Conservation (phyloP, 2,888 invertebrate genomes). For the Cheilosia impressa region DNA sequence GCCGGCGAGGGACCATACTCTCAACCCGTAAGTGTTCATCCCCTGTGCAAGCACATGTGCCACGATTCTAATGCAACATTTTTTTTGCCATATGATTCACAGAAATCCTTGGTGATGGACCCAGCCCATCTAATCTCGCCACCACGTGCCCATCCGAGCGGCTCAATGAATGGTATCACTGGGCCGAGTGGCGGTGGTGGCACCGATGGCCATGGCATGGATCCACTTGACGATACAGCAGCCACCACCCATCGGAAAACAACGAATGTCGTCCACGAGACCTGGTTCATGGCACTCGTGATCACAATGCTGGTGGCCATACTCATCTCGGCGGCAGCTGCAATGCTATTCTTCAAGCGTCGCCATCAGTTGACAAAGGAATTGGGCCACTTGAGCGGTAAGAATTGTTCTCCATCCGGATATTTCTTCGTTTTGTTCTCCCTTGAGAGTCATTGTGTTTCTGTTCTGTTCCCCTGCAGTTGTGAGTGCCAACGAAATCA, state of each 20-base stretch:
- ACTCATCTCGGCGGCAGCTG: conserved; percentile 81
- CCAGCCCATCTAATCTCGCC: conserved; percentile 83
- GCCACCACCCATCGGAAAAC: conserved; percentile 83
- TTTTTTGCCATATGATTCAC: conserved; percentile 50
- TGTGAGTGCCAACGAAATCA: conserved; percentile 84
- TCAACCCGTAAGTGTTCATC: conserved; percentile 86
- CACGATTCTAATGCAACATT: too few species aligned
- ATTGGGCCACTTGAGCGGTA: conserved; percentile 87
- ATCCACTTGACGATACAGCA: conserved; percentile 81
- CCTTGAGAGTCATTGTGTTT: conserved; percentile 38
- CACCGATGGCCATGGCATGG: conserved; percentile 78
- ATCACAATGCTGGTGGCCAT: conserved; percentile 81
- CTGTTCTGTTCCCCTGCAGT: conserved; percentile 78
- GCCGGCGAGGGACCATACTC: conserved; percentile 96
- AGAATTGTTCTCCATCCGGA: conserved; percentile 71
- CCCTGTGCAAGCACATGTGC: too few species aligned
- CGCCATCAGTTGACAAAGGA: conserved; percentile 84
- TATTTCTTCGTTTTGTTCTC: conserved; percentile 29
- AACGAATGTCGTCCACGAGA: conserved; percentile 82
- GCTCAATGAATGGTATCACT: conserved; percentile 81
- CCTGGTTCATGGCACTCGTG: conserved; percentile 83
- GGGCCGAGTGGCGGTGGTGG: conserved; percentile 67
- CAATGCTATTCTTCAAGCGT: conserved; percentile 82
- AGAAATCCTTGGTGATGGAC: conserved; percentile 83
- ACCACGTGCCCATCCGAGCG: conserved; percentile 84